Evolutionary conservation across 2,113 vertebrate genomes (phyloP), one percentile per base, ranked within the genome.

Genomic region (Tachycineta bicolor): DNA sequence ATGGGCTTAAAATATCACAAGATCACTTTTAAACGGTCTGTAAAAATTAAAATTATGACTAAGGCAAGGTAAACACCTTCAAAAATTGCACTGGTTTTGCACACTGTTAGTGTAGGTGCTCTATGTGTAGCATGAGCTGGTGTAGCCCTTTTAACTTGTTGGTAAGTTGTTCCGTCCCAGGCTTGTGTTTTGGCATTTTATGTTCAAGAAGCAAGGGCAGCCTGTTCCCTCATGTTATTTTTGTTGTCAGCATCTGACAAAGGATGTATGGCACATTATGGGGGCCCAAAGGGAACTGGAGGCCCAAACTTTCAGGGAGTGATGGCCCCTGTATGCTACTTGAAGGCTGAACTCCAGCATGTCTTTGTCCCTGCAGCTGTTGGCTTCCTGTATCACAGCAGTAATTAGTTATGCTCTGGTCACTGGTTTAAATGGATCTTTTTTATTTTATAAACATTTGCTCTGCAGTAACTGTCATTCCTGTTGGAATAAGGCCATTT

Each of bases 401-500:
- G 28, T 83, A 85, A 77, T 86, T 44, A 68, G 75, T 75, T 86
- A 22, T 80, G 68, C 52, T 83, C 79, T 81, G 79, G 76, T 73
- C 85, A 46, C 79, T 81, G 47, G 63, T 83, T 93, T 90, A 85
- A 94, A 83, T 15, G 58, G 77, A 82, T 90, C 53, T 85, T 62
- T 77, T 87, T 92, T 71, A 71, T 94, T 96, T 92, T 83, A 87
- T 84, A 91, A 95, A 85, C 85, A 75, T 93, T 93, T 71, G 52
- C 64, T 67, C 37, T 93, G 87, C 92, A 56, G 77, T 91, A 60
- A 47, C 93, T 87, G 47, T 90, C 78, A 33, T 83, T 95, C 56
- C 56, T 94, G 68, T 94, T 96, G 93, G 85, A 94, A 90, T 92
- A 96, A 90, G 63, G 86, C 79, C 85, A 92, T 92, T 95, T 96